A percentile compares a stretch with the other conserved stretches of the same genome.
phyloP scores from a whole-genome alignment of 2,888 invertebrate species.

The Scelioninae gen. 1 region DNA sequence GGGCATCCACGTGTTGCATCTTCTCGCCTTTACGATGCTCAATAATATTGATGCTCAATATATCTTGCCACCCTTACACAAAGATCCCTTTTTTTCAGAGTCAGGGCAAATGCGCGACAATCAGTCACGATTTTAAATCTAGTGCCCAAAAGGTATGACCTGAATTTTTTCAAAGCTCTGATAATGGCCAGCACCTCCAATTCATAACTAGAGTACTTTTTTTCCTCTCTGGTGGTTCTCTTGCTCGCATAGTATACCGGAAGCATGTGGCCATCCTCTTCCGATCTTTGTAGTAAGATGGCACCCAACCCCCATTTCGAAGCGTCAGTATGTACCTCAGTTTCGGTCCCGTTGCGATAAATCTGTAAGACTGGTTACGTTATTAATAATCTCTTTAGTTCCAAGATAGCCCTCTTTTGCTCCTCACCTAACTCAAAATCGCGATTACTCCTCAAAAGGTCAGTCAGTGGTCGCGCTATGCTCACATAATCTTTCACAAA shows the following conservation, averaged over 20 bases:
- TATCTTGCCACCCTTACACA: conserved; percentile 5
- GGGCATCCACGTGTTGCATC: conserved; percentile 52
- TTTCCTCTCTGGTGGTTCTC: conserved; percentile 62
- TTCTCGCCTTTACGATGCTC: conserved; percentile 38
- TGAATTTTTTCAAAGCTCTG: too few relatives aligned
- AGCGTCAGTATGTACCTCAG: background rate
- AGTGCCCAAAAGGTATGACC: too few relatives aligned
- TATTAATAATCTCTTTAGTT: background rate
- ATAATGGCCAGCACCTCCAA: too few relatives aligned
- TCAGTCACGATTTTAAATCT: too few relatives aligned
- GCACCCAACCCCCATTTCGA: background rate
- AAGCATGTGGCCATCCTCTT: background rate
- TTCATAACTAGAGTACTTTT: too few relatives aligned
- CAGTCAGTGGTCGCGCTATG: conserved; percentile 1
- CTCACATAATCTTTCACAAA: background rate
- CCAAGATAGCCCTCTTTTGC: conserved; percentile 1
- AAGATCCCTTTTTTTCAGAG: conserved; percentile 3
- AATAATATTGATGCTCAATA: too few relatives aligned
- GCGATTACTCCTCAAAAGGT: background rate
- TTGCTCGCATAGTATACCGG: conserved; percentile 39
- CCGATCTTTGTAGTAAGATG: background rate
- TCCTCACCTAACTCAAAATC: background rate
- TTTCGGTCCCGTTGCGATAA: background rate
- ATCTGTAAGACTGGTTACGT: background rate
- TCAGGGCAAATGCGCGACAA: background rate